Evolutionary conservation across 2,797 vertebrate genomes (phyloP).

Genomic region (Bovichtus variegatus): DNA sequence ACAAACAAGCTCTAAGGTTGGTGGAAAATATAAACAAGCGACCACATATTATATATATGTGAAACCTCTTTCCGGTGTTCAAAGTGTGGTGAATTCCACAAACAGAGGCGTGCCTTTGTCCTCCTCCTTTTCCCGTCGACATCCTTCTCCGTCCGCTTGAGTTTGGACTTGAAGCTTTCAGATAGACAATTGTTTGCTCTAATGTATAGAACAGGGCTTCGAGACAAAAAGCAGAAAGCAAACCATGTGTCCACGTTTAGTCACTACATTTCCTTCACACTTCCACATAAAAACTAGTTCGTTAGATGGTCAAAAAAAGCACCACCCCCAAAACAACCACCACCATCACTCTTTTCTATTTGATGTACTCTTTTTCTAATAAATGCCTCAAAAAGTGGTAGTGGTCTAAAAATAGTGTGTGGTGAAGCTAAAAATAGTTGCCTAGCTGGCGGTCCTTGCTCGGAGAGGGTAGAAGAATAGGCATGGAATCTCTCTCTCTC

Average conservation of each 20-base stretch:
- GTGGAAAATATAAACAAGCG: constrained; percentile 19
- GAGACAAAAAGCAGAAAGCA: constrained; percentile 86
- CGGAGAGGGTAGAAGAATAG: constrained; percentile 97
- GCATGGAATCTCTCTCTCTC: constrained; percentile 88
- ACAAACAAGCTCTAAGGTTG: constrained; percentile 23
- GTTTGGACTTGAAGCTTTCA: constrained; percentile 65
- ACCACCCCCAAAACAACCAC: constrained; percentile 68
- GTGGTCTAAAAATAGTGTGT: constrained; percentile 96
- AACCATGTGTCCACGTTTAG: constrained; percentile 27
- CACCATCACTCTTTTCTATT: constrained; percentile 55
- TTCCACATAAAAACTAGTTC: constrained; percentile 86
- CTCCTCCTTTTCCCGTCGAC: constrained; percentile 62
- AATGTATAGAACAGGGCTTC: constrained; percentile 86
- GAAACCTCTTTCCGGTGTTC: constrained; percentile 81
- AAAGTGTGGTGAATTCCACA: constrained; percentile 79
- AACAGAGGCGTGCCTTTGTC: constrained; percentile 85
- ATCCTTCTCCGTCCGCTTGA: neutral
- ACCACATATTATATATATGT: constrained; percentile 69
- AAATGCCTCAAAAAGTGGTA: constrained; percentile 93
- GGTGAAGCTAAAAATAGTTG: constrained; percentile 94
- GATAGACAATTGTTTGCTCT: constrained; percentile 85
- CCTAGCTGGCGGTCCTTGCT: constrained; percentile 89
- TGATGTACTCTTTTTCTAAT: constrained; percentile 88
- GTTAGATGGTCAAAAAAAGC: constrained; percentile 84
- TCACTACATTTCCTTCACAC: constrained; percentile 14